Conservation (phyloP, 2,113 vertebrate genomes). For the Buteo buteo region DNA sequence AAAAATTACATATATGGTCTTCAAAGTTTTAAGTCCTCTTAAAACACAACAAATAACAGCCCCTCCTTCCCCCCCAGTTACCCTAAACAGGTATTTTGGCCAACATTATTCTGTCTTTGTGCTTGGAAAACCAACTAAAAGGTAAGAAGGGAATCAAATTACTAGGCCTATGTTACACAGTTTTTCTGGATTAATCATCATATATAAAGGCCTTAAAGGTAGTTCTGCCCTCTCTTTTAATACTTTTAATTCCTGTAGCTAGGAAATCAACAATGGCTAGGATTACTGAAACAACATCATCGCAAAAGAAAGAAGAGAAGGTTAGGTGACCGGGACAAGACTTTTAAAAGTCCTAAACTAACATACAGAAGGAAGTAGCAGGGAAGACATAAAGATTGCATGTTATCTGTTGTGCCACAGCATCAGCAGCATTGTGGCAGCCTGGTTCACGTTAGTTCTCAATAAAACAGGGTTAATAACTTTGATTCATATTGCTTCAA, state of each 20-base stretch:
- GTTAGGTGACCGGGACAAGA: not conserved
- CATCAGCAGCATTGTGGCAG: not conserved
- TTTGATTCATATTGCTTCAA: not conserved
- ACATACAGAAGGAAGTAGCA: not conserved
- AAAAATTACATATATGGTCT: not conserved
- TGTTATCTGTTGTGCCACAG: not conserved
- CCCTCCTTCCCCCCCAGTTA: not conserved
- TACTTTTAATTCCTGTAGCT: not conserved
- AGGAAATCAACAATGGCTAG: not conserved
- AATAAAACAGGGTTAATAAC: not conserved
- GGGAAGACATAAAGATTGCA: not conserved
- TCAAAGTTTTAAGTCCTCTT: not conserved
- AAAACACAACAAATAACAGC: not conserved
- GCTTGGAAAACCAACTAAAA: not conserved
- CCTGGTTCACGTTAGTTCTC: not conserved
- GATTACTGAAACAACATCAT: not conserved
- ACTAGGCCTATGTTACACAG: not conserved
- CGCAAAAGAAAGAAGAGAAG: not conserved
- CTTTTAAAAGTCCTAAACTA: not conserved
- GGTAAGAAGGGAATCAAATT: not conserved
- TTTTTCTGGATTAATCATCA: not conserved
- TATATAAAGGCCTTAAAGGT: not conserved
- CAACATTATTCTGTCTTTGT: not conserved
- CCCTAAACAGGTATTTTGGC: not conserved
- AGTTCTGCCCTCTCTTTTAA: not conserved